phyloP scores from a whole-genome alignment of 2,888 invertebrate genomes.

The Pimpla rufipes region DNA sequence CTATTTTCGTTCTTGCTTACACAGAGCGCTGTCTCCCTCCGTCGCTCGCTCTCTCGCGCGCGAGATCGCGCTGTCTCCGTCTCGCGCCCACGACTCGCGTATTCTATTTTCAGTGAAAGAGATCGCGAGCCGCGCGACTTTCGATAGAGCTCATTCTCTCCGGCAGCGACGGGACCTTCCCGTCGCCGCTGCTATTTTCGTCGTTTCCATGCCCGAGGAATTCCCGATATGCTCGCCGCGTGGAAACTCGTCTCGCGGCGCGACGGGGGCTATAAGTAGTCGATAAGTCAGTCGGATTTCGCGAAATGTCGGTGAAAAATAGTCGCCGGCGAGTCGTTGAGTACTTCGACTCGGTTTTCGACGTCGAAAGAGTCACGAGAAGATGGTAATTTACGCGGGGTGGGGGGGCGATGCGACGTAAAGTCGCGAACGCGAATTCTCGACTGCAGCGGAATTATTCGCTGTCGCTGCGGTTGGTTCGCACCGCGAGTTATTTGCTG shows the following conservation, averaged over 20 bases:
- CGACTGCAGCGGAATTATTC: too few relatives aligned
- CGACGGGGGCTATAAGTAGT: neutral
- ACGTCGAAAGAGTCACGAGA: too few relatives aligned
- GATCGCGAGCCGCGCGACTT: slow-evolving; percentile 21
- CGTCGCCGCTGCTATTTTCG: neutral
- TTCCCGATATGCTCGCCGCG: neutral
- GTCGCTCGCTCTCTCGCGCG: neutral
- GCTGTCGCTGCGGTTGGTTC: too few relatives aligned
- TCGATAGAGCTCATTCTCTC: slow-evolving; percentile 22
- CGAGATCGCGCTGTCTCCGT: slow-evolving; percentile 6
- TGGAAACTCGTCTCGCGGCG: neutral
- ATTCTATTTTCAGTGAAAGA: slow-evolving; percentile 49
- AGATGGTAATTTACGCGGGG: too few relatives aligned
- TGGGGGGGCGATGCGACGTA: too few relatives aligned
- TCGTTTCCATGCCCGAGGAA: neutral
- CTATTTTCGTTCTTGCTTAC: slow-evolving; percentile 25
- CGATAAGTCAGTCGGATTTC: neutral
- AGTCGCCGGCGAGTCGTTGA: too few relatives aligned
- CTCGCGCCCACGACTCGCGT: neutral
- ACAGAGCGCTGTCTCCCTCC: slow-evolving; percentile 6
- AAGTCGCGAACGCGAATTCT: too few relatives aligned
- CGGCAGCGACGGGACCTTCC: neutral
- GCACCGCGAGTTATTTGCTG: too few relatives aligned
- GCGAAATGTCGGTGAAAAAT: too few relatives aligned
- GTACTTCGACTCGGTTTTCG: too few relatives aligned